Conservation (phyloP, 2,888 invertebrate genomes). For the Sycophila texana region DNA sequence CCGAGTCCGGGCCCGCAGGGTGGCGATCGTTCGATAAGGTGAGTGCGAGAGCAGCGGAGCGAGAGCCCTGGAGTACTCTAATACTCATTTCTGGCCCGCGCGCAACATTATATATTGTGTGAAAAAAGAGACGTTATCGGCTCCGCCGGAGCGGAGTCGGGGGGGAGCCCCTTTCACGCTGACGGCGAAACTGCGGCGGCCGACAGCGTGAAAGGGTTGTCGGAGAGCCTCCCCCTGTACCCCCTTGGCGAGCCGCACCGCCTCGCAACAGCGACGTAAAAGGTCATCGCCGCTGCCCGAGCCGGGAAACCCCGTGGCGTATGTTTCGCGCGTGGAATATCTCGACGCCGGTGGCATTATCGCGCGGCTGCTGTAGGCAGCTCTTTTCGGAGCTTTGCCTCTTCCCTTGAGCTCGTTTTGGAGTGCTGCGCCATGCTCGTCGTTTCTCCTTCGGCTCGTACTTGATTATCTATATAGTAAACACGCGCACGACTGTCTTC, state of each 20-base stretch:
- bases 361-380: too few species aligned
- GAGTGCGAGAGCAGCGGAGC: conserved; percentile 34
- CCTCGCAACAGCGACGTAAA: conserved; percentile 48
- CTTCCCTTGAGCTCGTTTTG: too few species aligned
- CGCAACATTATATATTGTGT: too few species aligned
- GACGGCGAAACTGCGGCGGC: neutral
- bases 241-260: conserved; percentile 3
- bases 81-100: too few species aligned
- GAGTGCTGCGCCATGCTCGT: neutral
- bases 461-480: neutral
- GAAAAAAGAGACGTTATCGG: too few species aligned
- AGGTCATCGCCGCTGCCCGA: conserved; percentile 43
- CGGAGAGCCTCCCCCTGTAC: neutral
- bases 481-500: neutral
- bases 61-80: too few species aligned
- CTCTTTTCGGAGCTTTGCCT: too few species aligned
- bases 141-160: neutral
- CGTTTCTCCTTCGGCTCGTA: neutral
- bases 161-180: conserved; percentile 28
- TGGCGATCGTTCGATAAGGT: conserved; percentile 79
- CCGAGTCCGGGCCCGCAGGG: conserved; percentile 87
- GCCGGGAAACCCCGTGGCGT: neutral
- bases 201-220: conserved; percentile 27
- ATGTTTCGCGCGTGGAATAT: neutral
- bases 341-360: neutral